Evolutionary conservation across 2,888 invertebrate genomes (phyloP).

Genomic region (Aquatica leii): DNA sequence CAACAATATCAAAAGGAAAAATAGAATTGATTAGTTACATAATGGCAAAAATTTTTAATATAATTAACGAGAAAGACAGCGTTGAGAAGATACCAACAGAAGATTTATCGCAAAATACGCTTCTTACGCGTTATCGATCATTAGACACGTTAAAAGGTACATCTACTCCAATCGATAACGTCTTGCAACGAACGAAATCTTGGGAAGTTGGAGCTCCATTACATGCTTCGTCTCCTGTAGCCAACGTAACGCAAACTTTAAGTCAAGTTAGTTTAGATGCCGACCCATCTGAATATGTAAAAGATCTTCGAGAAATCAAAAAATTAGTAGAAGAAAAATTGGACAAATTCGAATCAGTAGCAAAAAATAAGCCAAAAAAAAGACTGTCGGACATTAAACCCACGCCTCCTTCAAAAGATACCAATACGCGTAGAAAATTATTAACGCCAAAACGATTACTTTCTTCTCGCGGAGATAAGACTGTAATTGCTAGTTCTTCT

Average conservation of each 20-base stretch:
- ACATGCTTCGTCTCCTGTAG: conserved; percentile 15
- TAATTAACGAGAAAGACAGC: neutral
- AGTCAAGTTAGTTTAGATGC: conserved; percentile 11
- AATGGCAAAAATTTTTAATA: neutral
- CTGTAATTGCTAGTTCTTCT: too few species aligned
- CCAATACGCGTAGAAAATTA: neutral
- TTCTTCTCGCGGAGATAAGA: neutral
- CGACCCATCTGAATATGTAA: neutral
- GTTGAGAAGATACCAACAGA: neutral
- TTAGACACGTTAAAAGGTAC: conserved; percentile 14
- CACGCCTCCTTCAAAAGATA: neutral
- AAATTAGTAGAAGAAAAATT: neutral
- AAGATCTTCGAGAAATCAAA: neutral
- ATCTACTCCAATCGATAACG: neutral
- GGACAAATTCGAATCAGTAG: neutral
- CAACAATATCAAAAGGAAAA: conserved; percentile 14
- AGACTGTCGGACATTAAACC: conserved; percentile 16
- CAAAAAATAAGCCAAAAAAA: neutral
- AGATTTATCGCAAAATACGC: neutral
- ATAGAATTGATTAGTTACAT: neutral
- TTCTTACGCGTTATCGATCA: conserved; percentile 13
- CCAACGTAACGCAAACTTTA: neutral
- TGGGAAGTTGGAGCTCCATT: conserved; percentile 20
- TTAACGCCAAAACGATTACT: conserved; percentile 8
- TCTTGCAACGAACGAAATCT: neutral